phyloP scores from a whole-genome alignment of 2,113 vertebrate species.

The Mungos mungo region DNA sequence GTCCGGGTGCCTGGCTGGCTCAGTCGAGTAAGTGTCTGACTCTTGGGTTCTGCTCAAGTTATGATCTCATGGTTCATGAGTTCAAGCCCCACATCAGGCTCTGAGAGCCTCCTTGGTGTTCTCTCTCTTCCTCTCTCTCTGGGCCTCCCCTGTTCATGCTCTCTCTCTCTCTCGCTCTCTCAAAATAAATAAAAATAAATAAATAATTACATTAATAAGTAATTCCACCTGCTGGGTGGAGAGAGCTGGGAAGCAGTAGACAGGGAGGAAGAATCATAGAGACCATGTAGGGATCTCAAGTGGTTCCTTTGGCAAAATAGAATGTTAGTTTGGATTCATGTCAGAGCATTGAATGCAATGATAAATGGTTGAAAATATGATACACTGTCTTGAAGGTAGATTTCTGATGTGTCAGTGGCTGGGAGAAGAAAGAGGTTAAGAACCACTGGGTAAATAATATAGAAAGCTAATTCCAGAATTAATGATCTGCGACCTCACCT shows the following conservation, averaged over 20 bases:
- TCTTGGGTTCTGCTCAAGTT: too few relatives aligned
- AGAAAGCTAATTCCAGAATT: background rate
- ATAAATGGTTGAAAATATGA: background rate
- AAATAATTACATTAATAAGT: too few relatives aligned
- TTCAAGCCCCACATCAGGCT: too few relatives aligned
- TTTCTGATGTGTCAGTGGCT: background rate
- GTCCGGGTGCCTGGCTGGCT: too few relatives aligned
- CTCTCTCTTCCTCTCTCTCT: too few relatives aligned
- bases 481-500: background rate
- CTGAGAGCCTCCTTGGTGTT: too few relatives aligned
- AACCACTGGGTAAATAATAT: background rate
- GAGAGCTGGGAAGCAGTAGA: fast-evolving
- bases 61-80: too few relatives aligned
- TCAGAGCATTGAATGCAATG: background rate
- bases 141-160: too few relatives aligned
- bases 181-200: too few relatives aligned
- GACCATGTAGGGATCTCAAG: background rate
- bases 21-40: too few relatives aligned
- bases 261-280: background rate
- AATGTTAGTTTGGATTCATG: background rate
- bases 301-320: background rate
- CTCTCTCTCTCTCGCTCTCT: too few relatives aligned
- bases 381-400: background rate
- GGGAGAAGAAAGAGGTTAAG: background rate
- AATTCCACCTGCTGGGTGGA: background rate